These are phyloP conservation scores for Plutomurus gul DNA, from an alignment of 1,140 invertebrate species.

Conservation along the genomic window DNA sequence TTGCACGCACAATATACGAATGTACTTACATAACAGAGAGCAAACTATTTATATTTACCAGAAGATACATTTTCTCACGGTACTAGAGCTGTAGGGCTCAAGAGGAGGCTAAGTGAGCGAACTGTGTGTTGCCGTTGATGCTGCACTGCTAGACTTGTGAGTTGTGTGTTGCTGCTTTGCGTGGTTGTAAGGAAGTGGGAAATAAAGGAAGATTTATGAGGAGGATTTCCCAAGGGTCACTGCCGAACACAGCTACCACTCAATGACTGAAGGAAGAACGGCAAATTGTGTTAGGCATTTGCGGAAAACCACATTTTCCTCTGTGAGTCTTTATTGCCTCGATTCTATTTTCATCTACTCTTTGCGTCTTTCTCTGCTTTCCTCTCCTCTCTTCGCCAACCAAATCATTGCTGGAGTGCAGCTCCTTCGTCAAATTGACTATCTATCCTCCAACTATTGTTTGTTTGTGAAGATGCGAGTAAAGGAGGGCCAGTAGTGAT, in stretches of 20 bases:
- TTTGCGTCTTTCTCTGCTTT: too few species aligned
- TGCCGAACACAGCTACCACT: background rate
- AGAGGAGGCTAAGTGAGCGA: too few species aligned
- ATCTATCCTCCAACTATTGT: too few species aligned
- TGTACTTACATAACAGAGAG: too few species aligned
- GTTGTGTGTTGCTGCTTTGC: background rate
- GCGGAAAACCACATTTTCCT: constrained; percentile 25
- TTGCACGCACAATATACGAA: too few species aligned
- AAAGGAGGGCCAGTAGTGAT: too few species aligned
- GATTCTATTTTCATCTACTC: constrained; percentile 18
- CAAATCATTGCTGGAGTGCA: background rate
- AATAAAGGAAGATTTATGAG: constrained; percentile 30
- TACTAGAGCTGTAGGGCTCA: too few species aligned
- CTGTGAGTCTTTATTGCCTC: background rate
- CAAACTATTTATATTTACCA: too few species aligned
- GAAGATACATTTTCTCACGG: too few species aligned
- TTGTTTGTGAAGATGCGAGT: too few species aligned
- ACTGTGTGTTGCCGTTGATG: background rate
- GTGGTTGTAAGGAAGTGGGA: background rate
- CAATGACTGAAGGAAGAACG: constrained; percentile 1
- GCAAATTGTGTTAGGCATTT: constrained; percentile 20
- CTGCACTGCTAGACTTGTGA: background rate
- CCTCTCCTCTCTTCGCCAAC: background rate
- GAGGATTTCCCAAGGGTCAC: constrained; percentile 25
- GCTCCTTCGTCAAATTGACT: background rate